Conservation (phyloP, 1,140 invertebrate species). For the Teleogryllus occipitalis region DNA sequence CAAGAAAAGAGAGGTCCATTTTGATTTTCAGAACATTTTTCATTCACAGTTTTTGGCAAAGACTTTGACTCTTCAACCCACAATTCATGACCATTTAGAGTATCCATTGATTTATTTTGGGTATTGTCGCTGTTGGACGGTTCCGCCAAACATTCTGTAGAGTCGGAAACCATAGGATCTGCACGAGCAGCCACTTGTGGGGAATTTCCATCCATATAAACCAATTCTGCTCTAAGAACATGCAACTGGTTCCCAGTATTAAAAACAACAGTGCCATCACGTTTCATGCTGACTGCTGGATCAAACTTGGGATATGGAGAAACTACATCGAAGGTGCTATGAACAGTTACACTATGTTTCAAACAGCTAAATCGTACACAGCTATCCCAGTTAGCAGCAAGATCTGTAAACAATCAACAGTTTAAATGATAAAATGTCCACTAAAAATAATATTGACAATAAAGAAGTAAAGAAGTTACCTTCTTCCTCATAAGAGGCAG, state of each 20-base stretch:
- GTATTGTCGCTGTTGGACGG: background rate
- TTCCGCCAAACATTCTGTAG: background rate
- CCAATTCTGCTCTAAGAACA: conserved; percentile 46
- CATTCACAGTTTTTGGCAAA: background rate
- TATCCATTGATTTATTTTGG: background rate
- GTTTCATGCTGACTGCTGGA: conserved; percentile 50
- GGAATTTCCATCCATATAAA: conserved; percentile 27
- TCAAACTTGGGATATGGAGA: conserved; percentile 57
- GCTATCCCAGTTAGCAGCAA: conserved; percentile 49
- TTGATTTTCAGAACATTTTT: background rate
- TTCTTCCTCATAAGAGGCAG: conserved; percentile 50
- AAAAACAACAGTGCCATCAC: conserved; percentile 53
- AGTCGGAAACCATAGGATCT: background rate
- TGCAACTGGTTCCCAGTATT: conserved; percentile 66
- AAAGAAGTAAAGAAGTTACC: conserved; percentile 29
- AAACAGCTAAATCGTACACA: conserved; percentile 51
- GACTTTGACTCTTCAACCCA: background rate
- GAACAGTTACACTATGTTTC: conserved; percentile 57
- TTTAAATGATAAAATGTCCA: background rate
- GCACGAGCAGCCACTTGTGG: background rate
- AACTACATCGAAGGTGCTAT: conserved; percentile 58
- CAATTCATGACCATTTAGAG: background rate
- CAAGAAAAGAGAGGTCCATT: background rate
- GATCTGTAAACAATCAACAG: conserved; percentile 33
- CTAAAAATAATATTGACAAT: background rate